These are phyloP conservation scores for Percopsis transmontana DNA, from an alignment of 2,113 vertebrate species.

Conservation along the genomic window DNA sequence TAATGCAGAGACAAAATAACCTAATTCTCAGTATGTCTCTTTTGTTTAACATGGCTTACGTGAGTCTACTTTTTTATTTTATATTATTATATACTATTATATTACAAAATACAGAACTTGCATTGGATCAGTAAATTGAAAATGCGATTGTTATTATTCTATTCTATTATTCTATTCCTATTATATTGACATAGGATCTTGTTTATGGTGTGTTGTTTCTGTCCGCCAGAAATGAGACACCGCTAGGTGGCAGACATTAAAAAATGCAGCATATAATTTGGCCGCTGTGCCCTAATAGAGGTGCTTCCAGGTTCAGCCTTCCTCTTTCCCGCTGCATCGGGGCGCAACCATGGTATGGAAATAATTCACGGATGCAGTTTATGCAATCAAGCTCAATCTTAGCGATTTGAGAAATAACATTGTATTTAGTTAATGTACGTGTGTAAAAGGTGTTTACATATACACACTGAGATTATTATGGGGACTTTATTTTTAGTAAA, in stretches of 20 bases:
- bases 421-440: fast-evolving
- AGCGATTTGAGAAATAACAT: fast-evolving
- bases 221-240: neutral
- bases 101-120: neutral
- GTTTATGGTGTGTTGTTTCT: neutral
- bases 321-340: constrained; percentile 73
- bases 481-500: fast-evolving
- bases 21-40: too few species aligned
- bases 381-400: constrained; percentile 65
- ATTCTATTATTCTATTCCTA: neutral
- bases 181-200: too few species aligned
- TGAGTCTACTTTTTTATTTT: neutral
- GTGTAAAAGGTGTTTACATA: fast-evolving
- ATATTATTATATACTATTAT: neutral
- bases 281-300: constrained; percentile 6
- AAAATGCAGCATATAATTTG: neutral
- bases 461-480: neutral
- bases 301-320: constrained; percentile 54
- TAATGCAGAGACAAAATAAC: too few species aligned
- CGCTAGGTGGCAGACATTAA: constrained; percentile 50
- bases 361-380: neutral
- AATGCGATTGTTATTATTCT: neutral
- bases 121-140: too few species aligned
- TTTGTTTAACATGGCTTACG: too few species aligned
- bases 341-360: constrained; percentile 71